Conservation (phyloP, 35 echinoderm and acorn worm species). For the Apostichopus japonicus region DNA sequence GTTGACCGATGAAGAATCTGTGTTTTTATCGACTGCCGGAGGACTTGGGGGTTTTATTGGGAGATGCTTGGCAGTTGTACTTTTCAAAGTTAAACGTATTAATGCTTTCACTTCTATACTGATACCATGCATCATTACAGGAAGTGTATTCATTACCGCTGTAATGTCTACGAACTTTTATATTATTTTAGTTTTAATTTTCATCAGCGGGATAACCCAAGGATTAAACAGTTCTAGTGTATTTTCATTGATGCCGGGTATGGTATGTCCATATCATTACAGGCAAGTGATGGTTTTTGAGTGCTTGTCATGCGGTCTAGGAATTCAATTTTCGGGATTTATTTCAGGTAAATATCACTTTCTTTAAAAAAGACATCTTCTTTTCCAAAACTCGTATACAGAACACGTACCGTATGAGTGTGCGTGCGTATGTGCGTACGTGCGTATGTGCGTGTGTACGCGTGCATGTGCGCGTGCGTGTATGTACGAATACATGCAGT, state of each 20-base stretch:
- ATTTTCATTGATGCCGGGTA: not conserved
- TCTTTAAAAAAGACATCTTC: too few species aligned
- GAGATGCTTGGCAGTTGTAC: not conserved
- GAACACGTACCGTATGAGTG: too few species aligned
- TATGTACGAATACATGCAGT: too few species aligned
- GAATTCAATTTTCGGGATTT: not conserved
- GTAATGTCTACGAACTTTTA: not conserved
- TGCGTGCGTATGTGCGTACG: too few species aligned
- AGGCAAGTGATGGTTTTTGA: not conserved
- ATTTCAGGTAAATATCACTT: conserved; percentile 3
- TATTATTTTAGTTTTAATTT: not conserved
- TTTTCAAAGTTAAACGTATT: not conserved
- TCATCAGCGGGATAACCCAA: not conserved
- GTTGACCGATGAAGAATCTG: not conserved
- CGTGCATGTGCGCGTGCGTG: too few species aligned
- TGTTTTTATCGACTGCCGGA: conserved; percentile 18
- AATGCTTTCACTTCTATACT: not conserved
- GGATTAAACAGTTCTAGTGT: conserved; percentile 2
- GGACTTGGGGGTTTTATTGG: not conserved
- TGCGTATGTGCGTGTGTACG: too few species aligned
- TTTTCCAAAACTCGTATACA: too few species aligned
- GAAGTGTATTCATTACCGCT: not conserved
- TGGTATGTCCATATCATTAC: conserved; percentile 21
- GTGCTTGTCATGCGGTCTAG: not conserved
- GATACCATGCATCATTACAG: conserved; percentile 25